These are phyloP conservation scores for Andrena dorsata DNA, from an alignment of 2,888 invertebrate genomes.

Conservation along the genomic window DNA sequence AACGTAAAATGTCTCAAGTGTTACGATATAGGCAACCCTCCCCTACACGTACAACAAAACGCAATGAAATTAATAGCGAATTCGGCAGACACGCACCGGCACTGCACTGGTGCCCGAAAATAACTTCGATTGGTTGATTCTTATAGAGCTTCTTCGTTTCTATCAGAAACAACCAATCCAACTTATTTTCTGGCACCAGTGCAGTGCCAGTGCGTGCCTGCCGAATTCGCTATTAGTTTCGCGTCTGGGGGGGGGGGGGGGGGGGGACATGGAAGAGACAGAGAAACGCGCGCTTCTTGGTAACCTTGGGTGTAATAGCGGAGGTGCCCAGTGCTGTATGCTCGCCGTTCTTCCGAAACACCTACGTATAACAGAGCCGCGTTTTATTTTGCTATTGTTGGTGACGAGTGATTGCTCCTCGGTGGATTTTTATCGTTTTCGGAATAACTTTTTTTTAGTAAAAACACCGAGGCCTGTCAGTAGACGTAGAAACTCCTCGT, in stretches of 20 bases:
- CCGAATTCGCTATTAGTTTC: no score
- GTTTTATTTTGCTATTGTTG: slow-evolving; percentile 28
- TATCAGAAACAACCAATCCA: no score
- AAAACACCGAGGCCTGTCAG: neutral
- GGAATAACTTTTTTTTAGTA: neutral
- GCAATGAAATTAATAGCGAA: slow-evolving; percentile 59
- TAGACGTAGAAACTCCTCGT: neutral
- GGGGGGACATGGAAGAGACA: slow-evolving; percentile 14
- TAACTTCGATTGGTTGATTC: no score
- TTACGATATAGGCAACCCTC: neutral
- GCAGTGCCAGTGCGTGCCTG: no score
- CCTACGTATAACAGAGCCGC: slow-evolving; percentile 58
- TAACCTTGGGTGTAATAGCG: slow-evolving; percentile 76
- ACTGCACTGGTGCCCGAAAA: no score
- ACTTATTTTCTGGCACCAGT: no score
- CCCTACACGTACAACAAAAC: slow-evolving; percentile 31
- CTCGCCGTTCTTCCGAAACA: slow-evolving; percentile 56
- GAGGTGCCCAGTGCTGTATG: slow-evolving; percentile 71
- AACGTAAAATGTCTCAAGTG: no score
- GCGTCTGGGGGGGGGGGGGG: neutral
- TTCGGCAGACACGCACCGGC: no score
- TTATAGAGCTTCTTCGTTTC: no score
- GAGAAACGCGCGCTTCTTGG: slow-evolving; percentile 58
- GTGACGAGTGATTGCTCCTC: slow-evolving; percentile 4
- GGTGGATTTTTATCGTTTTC: neutral